Conservation (phyloP, 2,888 invertebrate species). For the Microctonus hyperodae region DNA sequence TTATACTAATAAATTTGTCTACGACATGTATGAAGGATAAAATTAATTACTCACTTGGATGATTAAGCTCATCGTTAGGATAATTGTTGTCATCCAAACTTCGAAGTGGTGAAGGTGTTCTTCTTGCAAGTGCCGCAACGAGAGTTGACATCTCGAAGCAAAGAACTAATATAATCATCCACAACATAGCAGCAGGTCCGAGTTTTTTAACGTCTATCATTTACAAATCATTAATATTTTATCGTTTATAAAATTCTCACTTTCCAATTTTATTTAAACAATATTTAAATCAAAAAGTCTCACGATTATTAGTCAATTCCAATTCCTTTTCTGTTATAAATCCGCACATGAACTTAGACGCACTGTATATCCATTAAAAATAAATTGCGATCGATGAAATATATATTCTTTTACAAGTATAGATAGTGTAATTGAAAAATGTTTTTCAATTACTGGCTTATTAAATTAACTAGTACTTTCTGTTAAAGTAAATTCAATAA, state of each 20-base stretch:
- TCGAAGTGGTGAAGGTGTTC: constrained; percentile 30
- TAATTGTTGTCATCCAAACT: constrained; percentile 46
- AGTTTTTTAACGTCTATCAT: constrained; percentile 20
- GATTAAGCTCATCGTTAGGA: constrained; percentile 49
- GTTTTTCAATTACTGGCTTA: too few relatives aligned
- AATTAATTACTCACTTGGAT: constrained; percentile 37
- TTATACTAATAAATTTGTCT: not conserved
- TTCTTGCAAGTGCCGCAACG: constrained; percentile 51
- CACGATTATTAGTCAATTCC: not conserved
- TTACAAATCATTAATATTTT: constrained; percentile 32
- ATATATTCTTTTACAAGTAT: too few relatives aligned
- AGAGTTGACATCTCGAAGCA: constrained; percentile 56
- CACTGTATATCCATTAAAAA: constrained; percentile 2
- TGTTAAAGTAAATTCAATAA: not conserved
- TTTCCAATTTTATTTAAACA: too few relatives aligned
- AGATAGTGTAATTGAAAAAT: too few relatives aligned
- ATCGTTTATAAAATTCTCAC: constrained; percentile 4
- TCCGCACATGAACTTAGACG: not conserved
- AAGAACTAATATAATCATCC: constrained; percentile 52
- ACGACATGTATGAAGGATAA: not conserved
- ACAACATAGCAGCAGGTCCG: constrained; percentile 51
- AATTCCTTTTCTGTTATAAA: not conserved
- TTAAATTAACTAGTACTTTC: too few relatives aligned
- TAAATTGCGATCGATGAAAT: too few relatives aligned
- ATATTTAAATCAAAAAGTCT: not conserved